A percentile compares a stretch with the other conserved stretches of the same genome.
These are phyloP conservation scores for Hylaea fasciaria DNA, from an alignment of 2,888 invertebrate genomes.

Conservation along the genomic window DNA sequence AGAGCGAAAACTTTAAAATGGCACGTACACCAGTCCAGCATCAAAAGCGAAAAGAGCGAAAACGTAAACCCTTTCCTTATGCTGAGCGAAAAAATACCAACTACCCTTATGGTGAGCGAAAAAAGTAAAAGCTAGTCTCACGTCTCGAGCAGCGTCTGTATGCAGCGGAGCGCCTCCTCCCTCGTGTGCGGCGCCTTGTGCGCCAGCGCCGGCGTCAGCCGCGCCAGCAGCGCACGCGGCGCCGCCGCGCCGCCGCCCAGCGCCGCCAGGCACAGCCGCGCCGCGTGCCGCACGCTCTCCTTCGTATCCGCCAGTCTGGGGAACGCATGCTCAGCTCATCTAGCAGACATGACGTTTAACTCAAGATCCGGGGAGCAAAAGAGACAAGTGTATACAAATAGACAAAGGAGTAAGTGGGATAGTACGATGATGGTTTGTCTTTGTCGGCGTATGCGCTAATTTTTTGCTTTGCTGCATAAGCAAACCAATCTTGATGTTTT, in stretches of 20 bases:
- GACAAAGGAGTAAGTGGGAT: no score
- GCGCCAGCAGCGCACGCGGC: conserved; percentile 69
- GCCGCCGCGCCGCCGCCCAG: conserved; percentile 66
- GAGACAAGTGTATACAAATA: no score
- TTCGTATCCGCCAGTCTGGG: conserved; percentile 78
- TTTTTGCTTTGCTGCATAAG: no score
- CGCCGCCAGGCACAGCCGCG: conserved; percentile 66
- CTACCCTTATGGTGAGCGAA: no score
- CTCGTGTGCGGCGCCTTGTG: conserved; percentile 97
- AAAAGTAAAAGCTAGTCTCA: conserved; percentile 78
- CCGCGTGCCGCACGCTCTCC: conserved; percentile 72
- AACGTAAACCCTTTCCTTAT: no score
- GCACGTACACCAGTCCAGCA: not conserved
- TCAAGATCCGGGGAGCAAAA: no score
- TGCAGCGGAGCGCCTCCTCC: conserved; percentile 93
- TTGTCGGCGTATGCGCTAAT: no score
- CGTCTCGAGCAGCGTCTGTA: conserved; percentile 93
- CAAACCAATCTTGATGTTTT: no score
- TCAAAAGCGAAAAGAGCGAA: not conserved
- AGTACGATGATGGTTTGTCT: no score
- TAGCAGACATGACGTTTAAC: no score
- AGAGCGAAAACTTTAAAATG: no score
- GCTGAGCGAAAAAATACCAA: no score
- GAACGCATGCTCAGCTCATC: not conserved
- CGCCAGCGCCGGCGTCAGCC: conserved; percentile 85